Conservation (phyloP, 2,113 vertebrate genomes). For the Clarias magur region DNA sequence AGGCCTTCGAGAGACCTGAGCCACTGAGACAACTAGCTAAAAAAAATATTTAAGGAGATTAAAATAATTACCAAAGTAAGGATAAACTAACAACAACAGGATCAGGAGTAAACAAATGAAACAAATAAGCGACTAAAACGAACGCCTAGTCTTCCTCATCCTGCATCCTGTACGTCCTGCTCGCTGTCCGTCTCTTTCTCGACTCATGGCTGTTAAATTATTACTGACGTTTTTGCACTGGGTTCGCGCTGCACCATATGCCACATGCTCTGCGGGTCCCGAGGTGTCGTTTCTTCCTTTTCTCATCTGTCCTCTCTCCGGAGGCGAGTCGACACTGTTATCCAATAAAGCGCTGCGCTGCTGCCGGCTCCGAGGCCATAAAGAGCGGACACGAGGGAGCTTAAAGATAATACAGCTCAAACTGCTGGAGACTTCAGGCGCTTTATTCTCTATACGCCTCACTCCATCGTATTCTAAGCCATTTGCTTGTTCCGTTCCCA, state of each 20-base stretch:
- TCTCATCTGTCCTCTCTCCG: slow-evolving; percentile 19
- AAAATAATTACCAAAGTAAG: too few relatives aligned
- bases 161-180: not conserved
- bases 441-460: not conserved
- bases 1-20: too few relatives aligned
- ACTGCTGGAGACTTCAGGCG: not conserved
- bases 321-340: not conserved
- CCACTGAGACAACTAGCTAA: too few relatives aligned
- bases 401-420: not conserved
- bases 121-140: not conserved
- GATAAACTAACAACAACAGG: not conserved
- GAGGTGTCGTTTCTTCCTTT: not conserved
- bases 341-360: slow-evolving; percentile 14
- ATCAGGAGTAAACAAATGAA: not conserved
- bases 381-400: slow-evolving; percentile 6
- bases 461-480: not conserved
- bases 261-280: not conserved
- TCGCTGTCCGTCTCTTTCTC: not conserved
- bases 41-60: too few relatives aligned
- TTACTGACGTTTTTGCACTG: not conserved
- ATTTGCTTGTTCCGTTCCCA: not conserved
- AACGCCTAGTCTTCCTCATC: not conserved
- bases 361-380: not conserved
- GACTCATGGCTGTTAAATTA: not conserved
- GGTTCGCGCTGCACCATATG: not conserved